Evolutionary conservation across 2,113 vertebrate genomes (phyloP).

Genomic region (Rattus norvegicus): GRCr8 NC_086025.1:45730501-45731000

Average conservation of each 20-base stretch:
- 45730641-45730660: neutral
- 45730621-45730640: neutral
- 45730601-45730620: neutral
- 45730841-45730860: neutral
- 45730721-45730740: neutral
- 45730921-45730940: neutral
- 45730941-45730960: neutral
- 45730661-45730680: neutral
- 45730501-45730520: neutral
- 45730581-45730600: neutral
- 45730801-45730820: neutral
- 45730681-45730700: neutral
- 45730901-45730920: neutral
- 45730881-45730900: neutral
- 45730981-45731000: neutral
- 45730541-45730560: neutral
- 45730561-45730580: neutral
- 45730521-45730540: neutral
- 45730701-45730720: neutral
- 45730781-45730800: neutral
- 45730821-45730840: conserved; percentile 6
- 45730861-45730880: neutral
- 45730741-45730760: neutral
- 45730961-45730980: neutral
- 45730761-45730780: neutral